Base-by-base conservation (phyloP, 2,888 invertebrate genomes). In the Caradrina clavipalpis region DNA sequence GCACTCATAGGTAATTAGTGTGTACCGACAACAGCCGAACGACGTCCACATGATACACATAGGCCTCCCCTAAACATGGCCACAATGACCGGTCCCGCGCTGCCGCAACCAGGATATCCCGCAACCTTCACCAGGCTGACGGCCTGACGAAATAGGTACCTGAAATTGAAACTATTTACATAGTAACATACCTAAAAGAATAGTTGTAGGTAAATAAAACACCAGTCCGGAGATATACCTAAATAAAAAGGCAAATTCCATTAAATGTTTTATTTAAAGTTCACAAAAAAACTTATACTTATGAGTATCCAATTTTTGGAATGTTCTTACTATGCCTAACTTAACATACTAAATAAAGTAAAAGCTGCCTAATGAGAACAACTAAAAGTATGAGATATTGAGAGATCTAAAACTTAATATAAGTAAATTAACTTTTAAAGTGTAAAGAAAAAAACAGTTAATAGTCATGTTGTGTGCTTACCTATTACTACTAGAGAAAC, bases 291-390 rank as follows among this genome's bases (percentile, higher is more conserved):
- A 26, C 77, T 71, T 71, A 71, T 19, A 31, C 17, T 19, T 71
- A 77, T 49, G 77, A 73, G 72, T 73, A 70, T 77, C 55, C 55
- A 75, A 49, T 45, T 39, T 35, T 50, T 50, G 70, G 70, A 71
- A 71, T 71, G 70, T 68, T 11, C 11, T 19, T 45, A 31, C 55
- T 55, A 68, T 11, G 0, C 17, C 42, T 55, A 68, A 55, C 68
- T 68, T 71, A 71, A 11, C 31, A n/a, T 15, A 19, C 7, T 50
- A 55, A 54, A 55, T 3, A 13, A 55, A 75, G n/a, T 50, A 49
- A 67, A 75, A 68, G 42, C 55, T 71, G 49, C 42, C n/a, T 17
- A 39, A 54, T 53, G 39, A 74, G 15, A 49, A 49, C 31, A 42
- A 49, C 42, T 13, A 74, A 53, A 53, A 26, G 19, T 2, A 53